phyloP scores from a whole-genome alignment of 35 echinoderm and acorn worm genomes.

The Eucidaris tribuloides region DNA sequence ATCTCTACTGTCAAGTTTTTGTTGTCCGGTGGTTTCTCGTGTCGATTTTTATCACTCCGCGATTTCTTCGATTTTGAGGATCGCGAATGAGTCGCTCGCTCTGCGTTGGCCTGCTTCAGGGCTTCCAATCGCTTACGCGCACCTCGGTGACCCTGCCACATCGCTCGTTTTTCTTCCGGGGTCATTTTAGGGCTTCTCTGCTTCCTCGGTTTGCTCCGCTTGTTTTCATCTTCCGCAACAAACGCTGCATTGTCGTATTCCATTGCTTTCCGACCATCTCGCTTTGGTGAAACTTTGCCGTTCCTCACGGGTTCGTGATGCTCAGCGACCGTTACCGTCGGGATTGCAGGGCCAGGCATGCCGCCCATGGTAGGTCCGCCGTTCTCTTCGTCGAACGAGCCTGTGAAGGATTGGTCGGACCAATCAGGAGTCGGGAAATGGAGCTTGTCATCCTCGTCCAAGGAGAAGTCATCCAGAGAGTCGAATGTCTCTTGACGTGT shows the following conservation, averaged over 20 bases:
- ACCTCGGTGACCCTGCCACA: constrained; percentile 12
- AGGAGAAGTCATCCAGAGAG: constrained; percentile 47
- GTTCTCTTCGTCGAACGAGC: constrained; percentile 36
- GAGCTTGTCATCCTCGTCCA: constrained; percentile 21
- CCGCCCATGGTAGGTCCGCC: neutral
- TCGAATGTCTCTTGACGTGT: constrained; percentile 55
- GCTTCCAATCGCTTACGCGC: constrained; percentile 7
- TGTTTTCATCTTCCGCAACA: constrained; percentile 4
- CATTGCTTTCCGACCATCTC: neutral
- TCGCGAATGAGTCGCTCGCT: neutral
- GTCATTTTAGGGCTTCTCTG: neutral
- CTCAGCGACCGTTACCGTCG: constrained; percentile 1
- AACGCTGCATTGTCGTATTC: constrained; percentile 1
- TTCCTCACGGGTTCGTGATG: neutral
- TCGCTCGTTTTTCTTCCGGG: neutral
- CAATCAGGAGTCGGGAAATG: constrained; percentile 21
- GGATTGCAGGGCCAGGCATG: neutral
- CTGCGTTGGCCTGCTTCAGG: constrained; percentile 1
- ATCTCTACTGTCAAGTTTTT: too few relatives aligned
- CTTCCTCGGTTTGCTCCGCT: neutral
- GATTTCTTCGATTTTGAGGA: constrained; percentile 6
- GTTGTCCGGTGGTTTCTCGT: neutral
- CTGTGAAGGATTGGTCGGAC: constrained; percentile 17
- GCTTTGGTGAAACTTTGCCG: neutral
- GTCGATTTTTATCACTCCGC: neutral